A percentile compares a stretch with the other conserved stretches of the same genome.
Conservation (phyloP, 2,888 invertebrate genomes). For the Dasysyrphus tricinctus region DNA sequence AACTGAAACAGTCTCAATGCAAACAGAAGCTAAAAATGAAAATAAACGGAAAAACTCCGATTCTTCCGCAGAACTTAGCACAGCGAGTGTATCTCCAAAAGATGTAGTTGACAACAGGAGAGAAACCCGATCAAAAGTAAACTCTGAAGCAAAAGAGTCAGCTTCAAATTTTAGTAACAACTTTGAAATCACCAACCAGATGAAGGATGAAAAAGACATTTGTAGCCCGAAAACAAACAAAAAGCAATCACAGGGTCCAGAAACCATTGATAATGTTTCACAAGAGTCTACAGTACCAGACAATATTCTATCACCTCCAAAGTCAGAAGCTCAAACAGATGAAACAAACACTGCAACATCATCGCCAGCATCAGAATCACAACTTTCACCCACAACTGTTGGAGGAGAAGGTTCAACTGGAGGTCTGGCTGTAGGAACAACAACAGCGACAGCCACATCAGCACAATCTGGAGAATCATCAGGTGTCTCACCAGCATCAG, state of each 20-base stretch:
- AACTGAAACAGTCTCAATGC: constrained; percentile 35
- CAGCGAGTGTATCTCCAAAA: constrained; percentile 61
- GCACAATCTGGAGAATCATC: constrained; percentile 61
- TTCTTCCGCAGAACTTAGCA: constrained; percentile 19
- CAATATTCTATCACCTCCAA: constrained; percentile 81
- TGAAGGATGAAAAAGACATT: constrained; percentile 57
- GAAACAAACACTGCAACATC: constrained; percentile 81
- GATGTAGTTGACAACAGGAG: constrained; percentile 13
- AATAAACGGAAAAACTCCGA: constrained; percentile 25
- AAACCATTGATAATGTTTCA: constrained; percentile 68
- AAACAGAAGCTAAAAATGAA: constrained; percentile 18
- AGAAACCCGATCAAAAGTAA: constrained; percentile 22
- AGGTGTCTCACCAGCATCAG: constrained; percentile 67
- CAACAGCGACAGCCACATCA: constrained; percentile 37
- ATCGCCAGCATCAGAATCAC: constrained; percentile 81
- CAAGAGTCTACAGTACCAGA: constrained; percentile 78
- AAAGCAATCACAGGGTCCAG: constrained; percentile 62
- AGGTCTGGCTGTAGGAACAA: constrained; percentile 22
- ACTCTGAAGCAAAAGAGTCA: constrained; percentile 21
- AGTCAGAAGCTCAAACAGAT: constrained; percentile 82
- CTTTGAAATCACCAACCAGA: constrained; percentile 42
- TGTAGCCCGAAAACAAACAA: constrained; percentile 27
- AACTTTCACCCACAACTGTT: constrained; percentile 78
- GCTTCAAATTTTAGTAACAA: constrained; percentile 25
- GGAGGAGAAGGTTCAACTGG: constrained; percentile 32